Percentiles rank a stretch among this genome's conserved stretches.
Evolutionary conservation across 1,140 invertebrate species (phyloP).

Genomic region (Brachionus calyciflorus): DNA sequence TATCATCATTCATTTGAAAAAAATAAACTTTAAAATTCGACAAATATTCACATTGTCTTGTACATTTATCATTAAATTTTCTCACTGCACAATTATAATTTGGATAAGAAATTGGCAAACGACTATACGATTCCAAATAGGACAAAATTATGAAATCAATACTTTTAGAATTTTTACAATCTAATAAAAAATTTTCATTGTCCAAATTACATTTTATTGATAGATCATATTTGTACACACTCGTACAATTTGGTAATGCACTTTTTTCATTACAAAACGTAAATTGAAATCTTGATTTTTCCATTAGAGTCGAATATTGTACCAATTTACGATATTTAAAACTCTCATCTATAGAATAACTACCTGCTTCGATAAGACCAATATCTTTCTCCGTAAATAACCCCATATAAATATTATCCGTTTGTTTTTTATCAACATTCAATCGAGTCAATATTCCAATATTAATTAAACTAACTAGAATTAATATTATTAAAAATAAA

Average conservation of each 20-base stretch:
- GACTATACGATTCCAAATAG: neutral
- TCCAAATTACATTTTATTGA: neutral
- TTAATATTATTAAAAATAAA: neutral
- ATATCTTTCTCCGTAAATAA: conserved; percentile 2
- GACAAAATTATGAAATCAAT: neutral
- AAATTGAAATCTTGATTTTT: neutral
- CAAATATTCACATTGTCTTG: neutral
- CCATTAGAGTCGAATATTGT: neutral
- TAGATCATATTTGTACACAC: neutral
- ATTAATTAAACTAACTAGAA: neutral
- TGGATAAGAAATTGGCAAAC: neutral
- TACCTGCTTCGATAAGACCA: neutral
- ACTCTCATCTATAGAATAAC: neutral
- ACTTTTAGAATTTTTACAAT: neutral
- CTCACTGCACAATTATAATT: conserved; percentile 13
- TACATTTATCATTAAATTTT: neutral
- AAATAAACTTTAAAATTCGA: neutral
- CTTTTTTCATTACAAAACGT: neutral
- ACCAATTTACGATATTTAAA: neutral
- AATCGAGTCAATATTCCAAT: neutral
- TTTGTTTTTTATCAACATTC: neutral
- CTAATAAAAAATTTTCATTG: conserved; percentile 1
- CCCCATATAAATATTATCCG: neutral
- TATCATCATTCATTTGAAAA: neutral
- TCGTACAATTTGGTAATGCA: neutral